These are phyloP conservation scores for cattle (Bos taurus) DNA, from an alignment of 2,113 vertebrate species.

Conservation along the genomic window DNA sequence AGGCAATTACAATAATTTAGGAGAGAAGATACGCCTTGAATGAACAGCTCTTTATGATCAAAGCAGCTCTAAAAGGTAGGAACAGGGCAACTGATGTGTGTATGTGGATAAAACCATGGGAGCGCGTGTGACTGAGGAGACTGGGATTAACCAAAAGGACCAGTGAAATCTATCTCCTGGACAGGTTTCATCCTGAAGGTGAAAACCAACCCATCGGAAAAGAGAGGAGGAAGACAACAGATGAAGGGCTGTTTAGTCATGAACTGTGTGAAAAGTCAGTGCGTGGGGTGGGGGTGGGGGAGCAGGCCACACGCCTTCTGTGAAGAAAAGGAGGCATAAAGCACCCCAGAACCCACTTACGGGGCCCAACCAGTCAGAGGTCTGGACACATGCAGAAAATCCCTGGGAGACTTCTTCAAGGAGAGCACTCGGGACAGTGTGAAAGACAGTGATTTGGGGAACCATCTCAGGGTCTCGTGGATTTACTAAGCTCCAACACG, in stretches of 20 bases:
- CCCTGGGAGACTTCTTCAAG: background rate
- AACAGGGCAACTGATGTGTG: background rate
- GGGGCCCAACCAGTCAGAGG: background rate
- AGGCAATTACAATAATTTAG: background rate
- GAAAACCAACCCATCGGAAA: background rate
- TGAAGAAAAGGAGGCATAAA: background rate
- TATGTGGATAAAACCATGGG: background rate
- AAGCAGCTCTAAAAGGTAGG: background rate
- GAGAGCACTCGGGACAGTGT: background rate
- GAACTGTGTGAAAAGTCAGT: background rate
- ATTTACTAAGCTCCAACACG: background rate
- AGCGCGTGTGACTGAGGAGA: background rate
- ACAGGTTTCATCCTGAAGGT: background rate
- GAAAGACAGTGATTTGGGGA: background rate
- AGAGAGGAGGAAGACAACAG: background rate
- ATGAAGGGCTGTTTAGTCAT: background rate
- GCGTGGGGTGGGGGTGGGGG: rapidly evolving
- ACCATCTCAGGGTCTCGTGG: background rate
- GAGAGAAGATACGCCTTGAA: background rate
- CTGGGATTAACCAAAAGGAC: background rate
- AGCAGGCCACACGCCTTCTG: background rate
- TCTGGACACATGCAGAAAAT: background rate
- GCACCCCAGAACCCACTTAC: background rate
- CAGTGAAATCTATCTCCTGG: background rate
- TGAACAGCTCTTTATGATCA: background rate